Conservation (phyloP, 2,888 invertebrate species). For the Cancer borealis region DNA sequence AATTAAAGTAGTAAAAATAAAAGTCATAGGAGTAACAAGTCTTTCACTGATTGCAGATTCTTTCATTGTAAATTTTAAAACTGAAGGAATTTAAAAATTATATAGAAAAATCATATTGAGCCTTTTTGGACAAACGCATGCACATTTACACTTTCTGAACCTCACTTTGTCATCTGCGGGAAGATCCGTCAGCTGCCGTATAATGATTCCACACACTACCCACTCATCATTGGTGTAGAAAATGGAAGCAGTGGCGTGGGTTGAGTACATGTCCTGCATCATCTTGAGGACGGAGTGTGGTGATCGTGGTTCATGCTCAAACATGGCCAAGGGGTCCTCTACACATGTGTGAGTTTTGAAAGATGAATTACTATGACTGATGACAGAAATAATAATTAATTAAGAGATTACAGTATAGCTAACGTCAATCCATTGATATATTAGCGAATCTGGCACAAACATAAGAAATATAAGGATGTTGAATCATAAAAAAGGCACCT, state of each 20-base stretch:
- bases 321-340: conserved; percentile 93
- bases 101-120: no score
- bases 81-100: background rate
- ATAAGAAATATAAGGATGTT: no score
- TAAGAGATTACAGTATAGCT: background rate
- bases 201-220: conserved; percentile 95
- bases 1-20: no score
- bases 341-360: conserved; percentile 68
- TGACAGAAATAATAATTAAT: background rate
- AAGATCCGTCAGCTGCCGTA: conserved; percentile 93
- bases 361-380: background rate
- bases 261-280: conserved; percentile 91
- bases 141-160: background rate
- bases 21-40: background rate
- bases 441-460: background rate
- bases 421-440: background rate
- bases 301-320: conserved; percentile 89
- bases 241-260: conserved; percentile 88
- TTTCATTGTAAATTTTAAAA: background rate
- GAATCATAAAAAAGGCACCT: no score
- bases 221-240: conserved; percentile 97
- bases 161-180: conserved; percentile 87
- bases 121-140: background rate
- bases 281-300: conserved; percentile 93
- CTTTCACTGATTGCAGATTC: background rate